Conservation (phyloP, 1,140 invertebrate species). For the Radopholus similis region DNA sequence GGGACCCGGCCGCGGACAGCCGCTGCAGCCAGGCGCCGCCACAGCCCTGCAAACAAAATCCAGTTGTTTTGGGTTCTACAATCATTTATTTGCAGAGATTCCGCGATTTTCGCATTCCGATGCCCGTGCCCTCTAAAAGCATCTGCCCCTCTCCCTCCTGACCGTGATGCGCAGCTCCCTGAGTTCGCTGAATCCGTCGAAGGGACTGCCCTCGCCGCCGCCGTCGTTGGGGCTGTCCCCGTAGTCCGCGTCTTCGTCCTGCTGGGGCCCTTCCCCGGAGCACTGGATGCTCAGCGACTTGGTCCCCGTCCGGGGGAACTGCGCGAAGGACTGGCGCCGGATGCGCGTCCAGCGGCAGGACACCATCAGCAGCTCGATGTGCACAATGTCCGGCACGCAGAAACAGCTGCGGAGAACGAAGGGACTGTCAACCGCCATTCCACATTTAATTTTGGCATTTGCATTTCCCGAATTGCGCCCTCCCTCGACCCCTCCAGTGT, state of each 20-base stretch:
- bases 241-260: not conserved
- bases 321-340: conserved; percentile 1
- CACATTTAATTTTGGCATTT: too few relatives aligned
- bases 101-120: not conserved
- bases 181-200: conserved; percentile 32
- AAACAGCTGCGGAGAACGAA: too few relatives aligned
- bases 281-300: conserved; percentile 36
- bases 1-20: not conserved
- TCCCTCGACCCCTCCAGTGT: too few relatives aligned
- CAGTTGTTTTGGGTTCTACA: too few relatives aligned
- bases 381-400: conserved; percentile 29
- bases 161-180: conserved; percentile 33
- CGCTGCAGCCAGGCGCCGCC: conserved; percentile 11
- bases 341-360: conserved; percentile 22
- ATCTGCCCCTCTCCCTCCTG: not conserved
- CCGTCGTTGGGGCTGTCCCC: not conserved
- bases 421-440: too few relatives aligned
- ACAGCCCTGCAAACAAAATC: not conserved
- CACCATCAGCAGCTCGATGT: conserved; percentile 29
- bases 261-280: not conserved
- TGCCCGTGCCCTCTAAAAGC: not conserved
- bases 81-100: not conserved
- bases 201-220: conserved; percentile 7
- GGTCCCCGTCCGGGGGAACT: conserved; percentile 34
- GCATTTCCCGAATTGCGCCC: too few relatives aligned